Evolutionary conservation across 2,113 vertebrate species (phyloP).

Genomic region (Sula dactylatra): DNA sequence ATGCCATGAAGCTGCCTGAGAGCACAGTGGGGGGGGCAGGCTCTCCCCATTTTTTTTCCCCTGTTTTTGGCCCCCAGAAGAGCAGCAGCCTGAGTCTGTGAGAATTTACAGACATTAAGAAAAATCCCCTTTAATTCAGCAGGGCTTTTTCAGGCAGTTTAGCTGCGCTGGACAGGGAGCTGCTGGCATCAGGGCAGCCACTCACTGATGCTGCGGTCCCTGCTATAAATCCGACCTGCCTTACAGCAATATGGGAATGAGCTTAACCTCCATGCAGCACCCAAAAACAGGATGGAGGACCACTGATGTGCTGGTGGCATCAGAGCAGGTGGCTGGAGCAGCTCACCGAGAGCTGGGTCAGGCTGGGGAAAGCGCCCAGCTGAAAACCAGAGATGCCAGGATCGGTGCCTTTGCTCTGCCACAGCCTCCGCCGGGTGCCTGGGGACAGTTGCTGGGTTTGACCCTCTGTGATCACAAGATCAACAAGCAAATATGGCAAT

Average conservation of each 20-base stretch:
- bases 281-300: background rate
- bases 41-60: background rate
- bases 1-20: background rate
- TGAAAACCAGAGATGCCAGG: background rate
- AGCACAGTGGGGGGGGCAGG: background rate
- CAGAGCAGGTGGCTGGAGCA: background rate
- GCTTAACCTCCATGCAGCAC: background rate
- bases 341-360: background rate
- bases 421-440: background rate
- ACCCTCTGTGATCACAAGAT: accelerated
- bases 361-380: background rate
- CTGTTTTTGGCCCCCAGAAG: background rate
- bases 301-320: background rate
- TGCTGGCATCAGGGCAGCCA: background rate
- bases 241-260: background rate
- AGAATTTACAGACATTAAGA: background rate
- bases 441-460: background rate
- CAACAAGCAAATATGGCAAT: background rate
- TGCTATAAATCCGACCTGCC: background rate
- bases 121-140: background rate
- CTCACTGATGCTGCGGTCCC: too few species aligned
- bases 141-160: background rate
- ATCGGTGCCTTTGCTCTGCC: background rate
- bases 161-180: background rate
- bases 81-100: background rate